Evolutionary conservation across 2,113 vertebrate genomes (phyloP).

Genomic region (Dicrurus megarhynchus): DNA sequence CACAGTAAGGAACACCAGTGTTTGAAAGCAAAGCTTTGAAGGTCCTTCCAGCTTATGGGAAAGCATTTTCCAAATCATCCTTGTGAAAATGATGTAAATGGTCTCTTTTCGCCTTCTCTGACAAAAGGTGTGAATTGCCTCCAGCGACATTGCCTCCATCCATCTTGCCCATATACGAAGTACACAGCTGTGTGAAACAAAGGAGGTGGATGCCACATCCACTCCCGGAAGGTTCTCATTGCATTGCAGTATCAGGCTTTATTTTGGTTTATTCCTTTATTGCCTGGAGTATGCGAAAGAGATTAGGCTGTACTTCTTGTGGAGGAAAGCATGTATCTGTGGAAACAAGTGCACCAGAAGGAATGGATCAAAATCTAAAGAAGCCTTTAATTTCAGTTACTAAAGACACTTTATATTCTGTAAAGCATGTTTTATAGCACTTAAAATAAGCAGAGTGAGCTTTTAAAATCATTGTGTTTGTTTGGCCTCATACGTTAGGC

Average conservation of each 20-base stretch:
- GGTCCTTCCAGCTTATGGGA: background rate
- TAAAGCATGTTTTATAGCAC: background rate
- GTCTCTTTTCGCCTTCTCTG: background rate
- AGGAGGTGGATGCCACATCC: background rate
- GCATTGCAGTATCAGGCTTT: background rate
- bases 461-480: background rate
- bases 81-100: background rate
- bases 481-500: background rate
- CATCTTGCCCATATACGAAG: background rate
- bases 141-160: background rate
- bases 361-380: background rate
- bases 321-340: background rate
- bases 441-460: constrained; percentile 2
- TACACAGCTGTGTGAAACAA: background rate
- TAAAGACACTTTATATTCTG: background rate
- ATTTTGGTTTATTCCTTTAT: constrained; percentile 37
- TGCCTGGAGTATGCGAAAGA: background rate
- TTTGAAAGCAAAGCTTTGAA: background rate
- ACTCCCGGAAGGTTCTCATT: background rate
- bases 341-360: constrained; percentile 7
- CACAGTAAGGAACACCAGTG: background rate
- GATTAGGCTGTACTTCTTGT: background rate
- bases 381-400: background rate
- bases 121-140: background rate
- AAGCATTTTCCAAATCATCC: background rate